Percentiles rank a stretch among this genome's conserved stretches.
These are phyloP conservation scores for Coreoperca whiteheadi DNA, from an alignment of 2,113 vertebrate species.

Conservation along the genomic window DNA sequence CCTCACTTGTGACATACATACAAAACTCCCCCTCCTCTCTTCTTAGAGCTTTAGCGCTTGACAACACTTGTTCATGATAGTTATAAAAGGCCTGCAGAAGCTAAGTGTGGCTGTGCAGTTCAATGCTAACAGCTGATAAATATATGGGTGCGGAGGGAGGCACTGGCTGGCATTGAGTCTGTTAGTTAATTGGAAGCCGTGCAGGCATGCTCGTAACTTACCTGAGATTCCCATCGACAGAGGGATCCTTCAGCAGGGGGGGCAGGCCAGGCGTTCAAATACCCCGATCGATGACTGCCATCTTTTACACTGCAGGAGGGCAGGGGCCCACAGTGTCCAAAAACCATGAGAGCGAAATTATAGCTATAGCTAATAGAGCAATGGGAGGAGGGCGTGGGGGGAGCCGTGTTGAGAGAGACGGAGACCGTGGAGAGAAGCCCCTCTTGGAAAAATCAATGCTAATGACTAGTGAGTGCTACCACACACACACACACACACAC, in stretches of 20 bases:
- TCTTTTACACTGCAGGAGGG: slow-evolving; percentile 70
- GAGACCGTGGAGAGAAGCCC: slow-evolving; percentile 47
- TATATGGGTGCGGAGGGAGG: not conserved
- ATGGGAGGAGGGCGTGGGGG: not conserved
- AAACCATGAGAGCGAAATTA: slow-evolving; percentile 70
- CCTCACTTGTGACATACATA: slow-evolving; percentile 29
- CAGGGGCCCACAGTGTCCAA: slow-evolving; percentile 53
- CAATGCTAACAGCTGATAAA: slow-evolving; percentile 43
- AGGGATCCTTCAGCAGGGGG: slow-evolving; percentile 56
- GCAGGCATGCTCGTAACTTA: slow-evolving; percentile 62
- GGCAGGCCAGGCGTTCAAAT: slow-evolving; percentile 42
- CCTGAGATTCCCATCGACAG: slow-evolving; percentile 73
- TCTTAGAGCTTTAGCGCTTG: not conserved
- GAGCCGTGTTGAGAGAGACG: slow-evolving; percentile 20
- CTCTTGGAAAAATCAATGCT: slow-evolving; percentile 73
- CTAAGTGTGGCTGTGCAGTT: slow-evolving; percentile 6
- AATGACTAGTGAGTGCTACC: slow-evolving; percentile 64
- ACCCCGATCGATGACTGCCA: slow-evolving; percentile 70
- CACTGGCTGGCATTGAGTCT: slow-evolving; percentile 40
- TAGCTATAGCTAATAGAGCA: slow-evolving; percentile 56
- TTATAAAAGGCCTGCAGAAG: not conserved
- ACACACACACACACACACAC: slow-evolving; percentile 50
- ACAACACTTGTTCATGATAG: not conserved
- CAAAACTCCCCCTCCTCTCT: not conserved
- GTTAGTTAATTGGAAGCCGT: slow-evolving; percentile 64